A percentile compares a stretch with the other conserved stretches of the same genome.
Conservation (phyloP, 2,797 vertebrate genomes). For the Eospalax fontanierii region DNA sequence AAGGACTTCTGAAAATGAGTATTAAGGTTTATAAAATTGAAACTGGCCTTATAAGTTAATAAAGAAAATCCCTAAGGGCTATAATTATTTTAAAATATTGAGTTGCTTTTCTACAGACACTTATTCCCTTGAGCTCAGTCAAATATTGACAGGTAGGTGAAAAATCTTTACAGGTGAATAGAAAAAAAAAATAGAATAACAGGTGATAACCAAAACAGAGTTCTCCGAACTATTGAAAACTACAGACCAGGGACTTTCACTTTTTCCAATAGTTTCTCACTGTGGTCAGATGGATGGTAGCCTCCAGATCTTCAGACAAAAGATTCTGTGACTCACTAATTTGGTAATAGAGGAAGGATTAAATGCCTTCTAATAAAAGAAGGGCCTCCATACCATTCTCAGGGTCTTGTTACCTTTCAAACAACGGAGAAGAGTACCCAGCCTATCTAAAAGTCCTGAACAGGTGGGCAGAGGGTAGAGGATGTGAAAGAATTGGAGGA, state of each 20-base stretch:
- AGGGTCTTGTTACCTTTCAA: not conserved
- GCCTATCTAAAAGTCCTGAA: not conserved
- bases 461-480: not conserved
- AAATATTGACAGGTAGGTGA: not conserved
- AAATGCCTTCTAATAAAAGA: not conserved
- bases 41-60: not conserved
- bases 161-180: constrained; percentile 17
- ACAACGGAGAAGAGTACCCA: not conserved
- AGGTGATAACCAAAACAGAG: not conserved
- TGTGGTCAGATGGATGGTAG: not conserved
- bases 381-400: not conserved
- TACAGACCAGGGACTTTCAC: not conserved
- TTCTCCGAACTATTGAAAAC: not conserved
- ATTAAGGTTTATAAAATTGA: constrained; percentile 53
- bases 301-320: not conserved
- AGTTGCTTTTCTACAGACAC: not conserved
- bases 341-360: not conserved
- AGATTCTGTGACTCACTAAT: not conserved
- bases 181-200: not conserved
- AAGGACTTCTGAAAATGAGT: constrained; percentile 4
- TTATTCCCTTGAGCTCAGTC: not conserved
- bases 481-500: not conserved
- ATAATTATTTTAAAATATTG: constrained; percentile 36
- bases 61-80: not conserved
- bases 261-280: not conserved